Conservation (phyloP, 2,888 invertebrate genomes). For the Apodemia mormo region DNA sequence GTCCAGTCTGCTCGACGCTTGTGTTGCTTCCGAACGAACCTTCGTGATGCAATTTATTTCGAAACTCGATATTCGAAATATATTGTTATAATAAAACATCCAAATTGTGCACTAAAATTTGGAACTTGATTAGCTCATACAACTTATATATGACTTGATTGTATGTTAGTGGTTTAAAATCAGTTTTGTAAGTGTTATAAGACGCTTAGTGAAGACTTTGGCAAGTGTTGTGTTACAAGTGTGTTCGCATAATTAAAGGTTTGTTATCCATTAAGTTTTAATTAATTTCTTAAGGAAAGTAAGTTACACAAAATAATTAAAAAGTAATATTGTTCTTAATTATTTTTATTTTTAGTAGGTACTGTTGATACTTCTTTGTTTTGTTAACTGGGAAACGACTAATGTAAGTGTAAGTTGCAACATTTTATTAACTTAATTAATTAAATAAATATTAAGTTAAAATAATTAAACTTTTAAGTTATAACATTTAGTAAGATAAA, state of each 20-base stretch:
- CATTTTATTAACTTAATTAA: too few species aligned
- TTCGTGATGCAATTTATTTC: slow-evolving; percentile 42
- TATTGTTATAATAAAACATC: slow-evolving; percentile 43
- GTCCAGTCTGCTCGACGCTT: slow-evolving; percentile 68
- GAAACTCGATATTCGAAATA: slow-evolving; percentile 55
- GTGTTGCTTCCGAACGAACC: slow-evolving; percentile 57
- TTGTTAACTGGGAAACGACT: too few species aligned
- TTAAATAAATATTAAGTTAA: too few species aligned
- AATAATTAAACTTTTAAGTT: too few species aligned
- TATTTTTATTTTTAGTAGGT: neutral
- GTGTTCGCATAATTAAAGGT: slow-evolving; percentile 9
- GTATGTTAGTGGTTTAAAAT: neutral
- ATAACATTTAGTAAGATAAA: too few species aligned
- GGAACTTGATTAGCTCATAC: slow-evolving; percentile 4
- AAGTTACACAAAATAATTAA: too few species aligned
- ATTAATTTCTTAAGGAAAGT: neutral
- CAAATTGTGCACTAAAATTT: slow-evolving; percentile 28
- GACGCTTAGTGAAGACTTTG: slow-evolving; percentile 14
- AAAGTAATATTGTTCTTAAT: neutral
- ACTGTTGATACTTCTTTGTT: too few species aligned
- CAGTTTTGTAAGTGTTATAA: neutral
- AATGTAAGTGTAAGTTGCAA: too few species aligned
- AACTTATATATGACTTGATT: neutral
- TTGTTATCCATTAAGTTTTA: neutral
- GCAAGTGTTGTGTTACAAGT: slow-evolving; percentile 5